These are phyloP conservation scores for Aurelia aurita DNA, from an alignment of 30 jellyfish, hydroid and myxozoan species.

Conservation along the genomic window DNA sequence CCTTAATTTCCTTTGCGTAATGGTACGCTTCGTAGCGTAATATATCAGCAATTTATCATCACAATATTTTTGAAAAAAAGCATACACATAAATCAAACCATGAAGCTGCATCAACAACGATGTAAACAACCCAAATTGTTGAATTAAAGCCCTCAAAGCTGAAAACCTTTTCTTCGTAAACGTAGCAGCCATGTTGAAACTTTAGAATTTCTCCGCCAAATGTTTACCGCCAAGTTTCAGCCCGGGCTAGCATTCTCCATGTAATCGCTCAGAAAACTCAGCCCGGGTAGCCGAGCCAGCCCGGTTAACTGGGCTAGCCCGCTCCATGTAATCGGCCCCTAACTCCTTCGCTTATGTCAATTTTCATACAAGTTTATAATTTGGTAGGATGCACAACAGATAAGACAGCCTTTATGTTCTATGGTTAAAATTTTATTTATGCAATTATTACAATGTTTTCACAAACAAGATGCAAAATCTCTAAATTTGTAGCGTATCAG, in stretches of 20 bases:
- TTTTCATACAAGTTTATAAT: too few relatives aligned
- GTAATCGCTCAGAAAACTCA: background rate
- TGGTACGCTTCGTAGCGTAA: constrained; percentile 5
- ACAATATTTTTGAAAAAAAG: background rate
- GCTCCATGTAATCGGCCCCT: constrained; percentile 33
- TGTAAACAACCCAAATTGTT: constrained; percentile 11
- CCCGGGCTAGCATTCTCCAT: background rate
- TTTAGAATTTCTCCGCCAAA: too few relatives aligned
- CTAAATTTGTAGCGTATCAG: too few relatives aligned
- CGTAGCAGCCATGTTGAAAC: constrained; percentile 16
- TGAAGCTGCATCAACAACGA: constrained; percentile 33
- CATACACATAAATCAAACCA: constrained; percentile 3
- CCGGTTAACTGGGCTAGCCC: constrained; percentile 32
- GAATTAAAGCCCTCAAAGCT: constrained; percentile 16
- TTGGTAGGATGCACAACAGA: too few relatives aligned
- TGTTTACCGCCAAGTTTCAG: too few relatives aligned
- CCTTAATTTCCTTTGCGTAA: background rate
- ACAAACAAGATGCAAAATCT: too few relatives aligned
- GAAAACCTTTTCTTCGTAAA: background rate
- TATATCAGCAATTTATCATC: background rate
- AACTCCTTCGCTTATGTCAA: too few relatives aligned
- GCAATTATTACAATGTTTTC: too few relatives aligned
- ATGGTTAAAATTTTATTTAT: too few relatives aligned
- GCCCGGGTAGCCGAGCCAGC: constrained; percentile 8
- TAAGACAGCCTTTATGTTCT: too few relatives aligned